phyloP scores from a whole-genome alignment of 1,140 invertebrate genomes.

The Trissolcus basalis region DNA sequence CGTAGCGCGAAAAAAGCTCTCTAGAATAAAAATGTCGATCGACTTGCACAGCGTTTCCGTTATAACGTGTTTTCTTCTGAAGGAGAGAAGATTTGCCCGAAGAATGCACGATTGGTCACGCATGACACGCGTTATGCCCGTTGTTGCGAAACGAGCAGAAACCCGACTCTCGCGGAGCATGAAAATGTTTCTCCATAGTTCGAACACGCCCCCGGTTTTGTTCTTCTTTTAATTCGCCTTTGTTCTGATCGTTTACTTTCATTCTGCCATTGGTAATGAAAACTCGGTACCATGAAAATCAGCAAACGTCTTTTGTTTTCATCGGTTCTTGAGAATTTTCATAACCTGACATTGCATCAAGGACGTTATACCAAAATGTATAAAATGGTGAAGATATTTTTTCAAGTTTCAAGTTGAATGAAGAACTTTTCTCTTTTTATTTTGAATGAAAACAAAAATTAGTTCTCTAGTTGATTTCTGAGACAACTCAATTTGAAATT shows the following conservation, averaged over 20 bases:
- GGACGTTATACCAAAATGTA: too few species aligned
- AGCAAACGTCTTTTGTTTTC: too few species aligned
- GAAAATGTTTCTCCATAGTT: conserved; percentile 62
- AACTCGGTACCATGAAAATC: not conserved
- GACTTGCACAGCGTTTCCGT: conserved; percentile 27
- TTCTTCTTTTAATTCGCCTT: conserved; percentile 38
- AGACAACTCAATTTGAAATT: too few species aligned
- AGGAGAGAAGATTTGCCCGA: conserved; percentile 38
- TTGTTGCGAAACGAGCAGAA: conserved; percentile 56
- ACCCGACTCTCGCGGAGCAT: conserved; percentile 57
- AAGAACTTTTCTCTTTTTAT: too few species aligned
- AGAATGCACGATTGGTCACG: conserved; percentile 60
- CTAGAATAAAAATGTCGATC: conserved; percentile 31
- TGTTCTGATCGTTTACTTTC: conserved; percentile 35
- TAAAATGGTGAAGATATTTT: too few species aligned
- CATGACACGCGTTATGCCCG: conserved; percentile 63
- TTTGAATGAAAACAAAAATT: too few species aligned
- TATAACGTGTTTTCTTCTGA: conserved; percentile 32
- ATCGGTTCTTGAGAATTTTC: too few species aligned
- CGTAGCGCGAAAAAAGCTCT: conserved; percentile 7
- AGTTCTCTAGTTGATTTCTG: too few species aligned
- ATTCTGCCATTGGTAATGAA: conserved; percentile 34
- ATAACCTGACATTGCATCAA: too few species aligned
- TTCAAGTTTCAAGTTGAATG: too few species aligned
- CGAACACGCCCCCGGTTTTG: conserved; percentile 40